Evolutionary conservation across 2,888 invertebrate species (phyloP), one percentile per base, ranked within the genome.

Genomic region (Morpho helenor): DNA sequence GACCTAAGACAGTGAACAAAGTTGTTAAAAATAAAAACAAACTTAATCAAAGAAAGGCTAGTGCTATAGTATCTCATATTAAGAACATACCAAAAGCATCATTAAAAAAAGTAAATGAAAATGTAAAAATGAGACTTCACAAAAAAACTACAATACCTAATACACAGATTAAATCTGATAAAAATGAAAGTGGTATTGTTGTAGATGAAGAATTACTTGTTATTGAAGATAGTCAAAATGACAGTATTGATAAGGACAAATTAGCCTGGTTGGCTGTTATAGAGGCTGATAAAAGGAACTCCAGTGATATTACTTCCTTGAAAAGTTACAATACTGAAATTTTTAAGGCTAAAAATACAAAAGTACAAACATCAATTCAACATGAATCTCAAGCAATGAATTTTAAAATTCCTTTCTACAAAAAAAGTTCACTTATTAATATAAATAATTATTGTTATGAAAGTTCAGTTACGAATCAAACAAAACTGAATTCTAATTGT

Each of bases 121-220:
- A 56, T 49, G 56, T 56, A 51, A 56, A 49, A 50, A 52, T 53
- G 52, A 9, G 58, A 47, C 39, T 23, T 52, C 50, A 53, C 39
- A 61, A 55, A 56, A 40, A 56, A 45, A 43, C 62, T 46, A 53
- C 23, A 54, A 49, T 5, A 31, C 3, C 3, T 31, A 31, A 41
- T 44, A 54, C 62, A 49, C 52, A 56, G 60, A 69, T 69, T 39
- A 72, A 78, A 52, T 62, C 49, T 61, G 64, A 67, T 16, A 61
- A 62, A 62, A 75, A 80, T 70, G 83, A 86, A 63, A 87, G 81
- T 78, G 82, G 79, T 7, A 81, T 81, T 62, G 75, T 74, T 59
- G 69, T 81, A 60, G 80, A 84, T 70, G 76, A 82, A 73, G 80
- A 82, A 46, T 64, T 66, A 8, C 76, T 78, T 65, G 63, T 77